These are phyloP conservation scores for Toxotes chatareus DNA, from an alignment of 2,113 vertebrate species.

Conservation along the genomic window DNA sequence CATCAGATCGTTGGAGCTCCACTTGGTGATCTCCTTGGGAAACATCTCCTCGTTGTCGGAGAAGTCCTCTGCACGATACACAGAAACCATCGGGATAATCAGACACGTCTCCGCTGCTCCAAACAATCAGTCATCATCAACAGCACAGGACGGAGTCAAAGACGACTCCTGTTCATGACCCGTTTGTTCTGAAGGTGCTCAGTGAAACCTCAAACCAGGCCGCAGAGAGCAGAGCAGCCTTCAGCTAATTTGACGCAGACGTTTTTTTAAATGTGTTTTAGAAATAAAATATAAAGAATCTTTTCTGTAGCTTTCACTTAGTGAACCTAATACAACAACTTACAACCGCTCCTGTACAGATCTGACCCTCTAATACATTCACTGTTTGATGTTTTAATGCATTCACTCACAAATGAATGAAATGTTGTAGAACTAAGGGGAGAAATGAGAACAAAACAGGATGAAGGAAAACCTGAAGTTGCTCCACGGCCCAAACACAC, in stretches of 20 bases:
- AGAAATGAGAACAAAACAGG: neutral
- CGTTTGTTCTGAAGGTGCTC: too few species aligned
- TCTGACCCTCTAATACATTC: neutral
- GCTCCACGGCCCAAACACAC: neutral
- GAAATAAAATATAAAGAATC: too few species aligned
- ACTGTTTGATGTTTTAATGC: neutral
- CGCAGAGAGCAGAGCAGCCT: too few species aligned
- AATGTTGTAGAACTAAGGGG: too few species aligned
- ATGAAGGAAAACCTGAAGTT: neutral
- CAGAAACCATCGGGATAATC: neutral
- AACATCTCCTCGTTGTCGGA: slow-evolving; percentile 93
- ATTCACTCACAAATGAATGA: too few species aligned
- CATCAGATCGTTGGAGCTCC: slow-evolving; percentile 97
- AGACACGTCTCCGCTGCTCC: too few species aligned
- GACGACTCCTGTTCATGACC: too few species aligned
- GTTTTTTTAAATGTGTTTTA: too few species aligned
- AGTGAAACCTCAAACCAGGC: too few species aligned
- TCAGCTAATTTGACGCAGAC: too few species aligned
- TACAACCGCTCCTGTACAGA: neutral
- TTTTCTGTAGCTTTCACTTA: neutral
- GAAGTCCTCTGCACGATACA: slow-evolving; percentile 87
- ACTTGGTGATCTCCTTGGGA: slow-evolving; percentile 94
- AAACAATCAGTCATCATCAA: too few species aligned
- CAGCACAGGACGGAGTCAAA: too few species aligned
- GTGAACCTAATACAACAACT: neutral